Evolutionary conservation across 2,888 invertebrate genomes (phyloP), one percentile per base, ranked within the genome.

Genomic region (Protophormia terraenovae): DNA sequence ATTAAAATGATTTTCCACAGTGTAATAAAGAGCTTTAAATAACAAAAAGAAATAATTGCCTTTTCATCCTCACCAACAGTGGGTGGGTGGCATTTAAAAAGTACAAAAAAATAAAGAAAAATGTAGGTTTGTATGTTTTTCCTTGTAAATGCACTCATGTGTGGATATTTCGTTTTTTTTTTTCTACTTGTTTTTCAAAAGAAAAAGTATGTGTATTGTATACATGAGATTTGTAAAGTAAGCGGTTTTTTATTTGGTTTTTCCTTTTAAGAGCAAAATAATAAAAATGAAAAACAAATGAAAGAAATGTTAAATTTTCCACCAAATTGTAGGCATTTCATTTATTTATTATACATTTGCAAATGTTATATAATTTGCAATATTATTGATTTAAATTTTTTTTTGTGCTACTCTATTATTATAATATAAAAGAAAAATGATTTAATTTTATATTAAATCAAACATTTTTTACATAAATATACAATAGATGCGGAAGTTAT

Each of bases 81-180:
- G 38, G 16, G 55, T 77, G 62, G 62, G 10, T 77, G 77, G 62
- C 45, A 66, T 78, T 83, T 83, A n/a, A n/a, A n/a, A n/a, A n/a
- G n/a, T n/a, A 77, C 60, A 67, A 73, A 72, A 73, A 19, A 41
- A 10, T 38, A 60, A 73, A 50, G 16, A 60, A 50, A 72, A 78
- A 66, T 71, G 38, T 83, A 50, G 64, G 77, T 72, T 78, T 83
- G 29, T 72, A 60, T 50, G 58, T 53, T 29, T 77, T 67, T 83
- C 47, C 78, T 71, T 72, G 77, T 50, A 73, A 83, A 73, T 83
- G 72, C 83, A 83, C 50, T 73, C 72, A 78, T 78, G 83, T 73
- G 77, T 77, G 71, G 58, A 53, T 62, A 62, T 66, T 19, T 29
- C 1, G 32, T 12, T 60, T 32, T n/a, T 35, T 47, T 62, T 4